Base-by-base conservation (phyloP, 2,113 vertebrate genomes). In the Bos indicus region DNA sequence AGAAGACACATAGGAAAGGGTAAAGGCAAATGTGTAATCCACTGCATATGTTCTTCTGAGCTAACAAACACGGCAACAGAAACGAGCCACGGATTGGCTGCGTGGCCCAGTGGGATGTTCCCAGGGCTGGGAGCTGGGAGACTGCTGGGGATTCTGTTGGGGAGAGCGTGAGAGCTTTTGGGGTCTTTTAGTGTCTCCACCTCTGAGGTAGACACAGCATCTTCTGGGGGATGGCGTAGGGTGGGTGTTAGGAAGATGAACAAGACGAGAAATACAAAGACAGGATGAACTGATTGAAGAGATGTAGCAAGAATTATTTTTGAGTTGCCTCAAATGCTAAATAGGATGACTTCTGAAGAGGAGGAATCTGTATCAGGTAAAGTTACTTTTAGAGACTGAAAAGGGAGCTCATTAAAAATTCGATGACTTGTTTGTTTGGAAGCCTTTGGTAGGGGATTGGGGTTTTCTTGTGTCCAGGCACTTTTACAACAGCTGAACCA, bases 1-100 rank as follows among this genome's bases (percentile, higher is more conserved):
- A 99, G 99, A 94, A 99, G 99, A 96, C 99, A 99, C 98, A 99
- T 99, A 98, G 99, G 99, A 98, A 99, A 99, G 99, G 99, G 99
- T 99, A 98, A 98, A 98, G 81, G 57, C 78, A 95, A 94, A 64
- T 36, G 0, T 12, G 3, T 64, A 26, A 9, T 21, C 56, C 26
- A 43, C 77, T 28, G 21, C 74, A 2, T 28, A 8, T n/a, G 1
- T 59, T 48, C 43, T 26, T 96, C 46, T 74, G 80, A 92, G 84
- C 88, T 48, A 6, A 43, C n/a, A 10, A 30, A 8, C 5, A 0
- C 10, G 15, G 59, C 25, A 52, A 4, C 1, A 62, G 87, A 86
- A 67, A 40, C 12, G 4, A 36, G 52, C 25, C 16, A 3, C 0
- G 8, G 14, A 10, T 2, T 36, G 86, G 25, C 67, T 7, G 0